Base-by-base conservation (phyloP, 2,888 invertebrate genomes). In the Yponomeuta sedellus region DNA sequence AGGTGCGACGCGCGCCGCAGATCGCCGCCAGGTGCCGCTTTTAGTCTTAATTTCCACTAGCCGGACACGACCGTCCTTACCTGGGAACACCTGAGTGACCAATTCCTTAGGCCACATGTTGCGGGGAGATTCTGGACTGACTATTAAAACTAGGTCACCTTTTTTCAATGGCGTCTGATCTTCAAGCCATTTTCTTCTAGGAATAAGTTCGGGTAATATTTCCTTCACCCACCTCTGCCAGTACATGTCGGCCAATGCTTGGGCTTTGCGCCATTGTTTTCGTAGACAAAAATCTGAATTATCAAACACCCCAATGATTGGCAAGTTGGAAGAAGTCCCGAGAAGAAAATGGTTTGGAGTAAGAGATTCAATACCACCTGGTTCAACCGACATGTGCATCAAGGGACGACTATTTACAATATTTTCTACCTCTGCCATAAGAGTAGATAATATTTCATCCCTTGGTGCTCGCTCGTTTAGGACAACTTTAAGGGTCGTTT, bases 281-380 rank as follows among this genome's bases (percentile, higher is more conserved):
- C 72, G 52, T 6, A 68, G 39, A 62, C 25, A 66, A 4, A 67
- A 11, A 12, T 71, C 68, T 19, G 22, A 44, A 10, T 62, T 39
- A 22, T 66, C 61, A 52, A 69, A 69, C 6, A 20, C 34, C 40
- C 69, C 69, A 11, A 52, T 2, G 1, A 11, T 25, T 19, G 67
- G 66, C 10, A 66, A 12, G n/a, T 61, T 67, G 0, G 72, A 69
- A 1, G 71, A 69, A 2, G 70, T 58, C 1, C 70, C 72, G 1
- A 71, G 8, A 1, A 75, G 66, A 64, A 77, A 74, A 68, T 77
- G 74, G 64, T 77, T 77, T 0, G 74, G 73, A 1, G 77, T 77
- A 2, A 76, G 63, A 0, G 72, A 65, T 61, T 75, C 75, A 0
- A 57, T 22, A 40, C 73, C 69, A 5, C 66, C 64, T 0, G 69